Base-by-base conservation (phyloP, 2,888 invertebrate species). In the Protula sp. region DNA sequence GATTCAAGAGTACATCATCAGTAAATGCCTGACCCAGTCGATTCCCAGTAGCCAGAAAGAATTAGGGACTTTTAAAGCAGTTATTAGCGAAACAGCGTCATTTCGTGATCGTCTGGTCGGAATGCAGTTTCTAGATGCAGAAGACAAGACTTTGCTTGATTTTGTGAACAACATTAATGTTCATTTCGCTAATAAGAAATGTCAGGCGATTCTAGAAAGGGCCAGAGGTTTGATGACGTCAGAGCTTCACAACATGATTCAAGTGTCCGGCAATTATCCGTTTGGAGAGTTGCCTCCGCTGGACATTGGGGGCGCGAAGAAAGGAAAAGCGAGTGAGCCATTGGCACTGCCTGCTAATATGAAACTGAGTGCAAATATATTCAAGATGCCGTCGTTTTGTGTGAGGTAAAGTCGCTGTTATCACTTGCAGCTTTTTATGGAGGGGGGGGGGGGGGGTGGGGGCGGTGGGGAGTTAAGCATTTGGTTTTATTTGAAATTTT, bases 11-110 rank as follows among this genome's bases (percentile, higher is more conserved):
- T 75, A 86, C 24, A 81, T 92, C 45, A 86, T 90, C 2, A 85
- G 87, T 64, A 86, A 90, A 70, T 92, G 91, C 73, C 84, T 93
- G 5, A 83, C 87, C 54, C 84, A 87, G 65, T 88, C 90, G 0
- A 87, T 92, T 72, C 93, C 93, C 0, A 87, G 87, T 65, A 89
- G 86, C 55, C 87, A 86, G 67, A 86, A 86, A 58, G 90, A 89
- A 65, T 82, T 91, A 61, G 85, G 87, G 67, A 84, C 82, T 24
- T 92, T 89, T 68, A 82, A 83, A 2, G 82, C 82, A 28, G 84
- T 90, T 1, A 86, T 88, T 27, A 79, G 84, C 2, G 86, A 87
- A 69, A 88, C 89, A 45, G 80, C 85, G 61, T 80, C 85, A 54
- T 88, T 92, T 64, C 88, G 92, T 75, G 78, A 83, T 52, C 84